phyloP scores from a whole-genome alignment of 1,140 invertebrate species.

The Zeugodacus cucurbitae region DNA sequence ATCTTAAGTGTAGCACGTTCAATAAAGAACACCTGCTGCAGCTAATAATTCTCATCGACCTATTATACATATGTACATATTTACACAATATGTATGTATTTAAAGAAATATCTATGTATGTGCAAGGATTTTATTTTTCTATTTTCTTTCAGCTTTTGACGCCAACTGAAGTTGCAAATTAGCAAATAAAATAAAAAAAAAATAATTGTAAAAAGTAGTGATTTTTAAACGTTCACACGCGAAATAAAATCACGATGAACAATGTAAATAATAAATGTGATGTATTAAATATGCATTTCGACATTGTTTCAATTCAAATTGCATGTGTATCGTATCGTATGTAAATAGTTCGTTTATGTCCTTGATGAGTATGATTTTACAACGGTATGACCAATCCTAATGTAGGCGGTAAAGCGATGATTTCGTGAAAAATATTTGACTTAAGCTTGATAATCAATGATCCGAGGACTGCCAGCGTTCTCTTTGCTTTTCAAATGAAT shows the following conservation, averaged over 20 bases:
- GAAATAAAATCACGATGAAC: not conserved
- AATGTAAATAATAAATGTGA: slow-evolving; percentile 34
- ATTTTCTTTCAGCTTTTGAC: slow-evolving; percentile 19
- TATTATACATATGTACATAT: not conserved
- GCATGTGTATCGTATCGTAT: not conserved
- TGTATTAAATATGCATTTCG: not conserved
- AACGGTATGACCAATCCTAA: too few species aligned
- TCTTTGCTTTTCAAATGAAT: too few species aligned
- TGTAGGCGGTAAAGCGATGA: too few species aligned
- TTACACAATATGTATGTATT: not conserved
- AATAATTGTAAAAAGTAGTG: not conserved
- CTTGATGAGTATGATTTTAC: not conserved
- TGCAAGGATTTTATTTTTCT: slow-evolving; percentile 6
- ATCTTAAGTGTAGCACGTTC: not conserved
- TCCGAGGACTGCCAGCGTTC: too few species aligned
- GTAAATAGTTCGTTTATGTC: not conserved
- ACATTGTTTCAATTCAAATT: not conserved
- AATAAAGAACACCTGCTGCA: too few species aligned
- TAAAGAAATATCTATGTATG: not conserved
- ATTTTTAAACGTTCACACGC: slow-evolving; percentile 31
- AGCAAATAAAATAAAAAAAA: not conserved
- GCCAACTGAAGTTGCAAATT: slow-evolving; percentile 1
- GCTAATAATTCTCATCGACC: not conserved
- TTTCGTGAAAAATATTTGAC: too few species aligned
- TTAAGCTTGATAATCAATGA: too few species aligned